Evolutionary conservation across 2,797 vertebrate species (phyloP).

Genomic region (Rhynchotus rufescens): DNA sequence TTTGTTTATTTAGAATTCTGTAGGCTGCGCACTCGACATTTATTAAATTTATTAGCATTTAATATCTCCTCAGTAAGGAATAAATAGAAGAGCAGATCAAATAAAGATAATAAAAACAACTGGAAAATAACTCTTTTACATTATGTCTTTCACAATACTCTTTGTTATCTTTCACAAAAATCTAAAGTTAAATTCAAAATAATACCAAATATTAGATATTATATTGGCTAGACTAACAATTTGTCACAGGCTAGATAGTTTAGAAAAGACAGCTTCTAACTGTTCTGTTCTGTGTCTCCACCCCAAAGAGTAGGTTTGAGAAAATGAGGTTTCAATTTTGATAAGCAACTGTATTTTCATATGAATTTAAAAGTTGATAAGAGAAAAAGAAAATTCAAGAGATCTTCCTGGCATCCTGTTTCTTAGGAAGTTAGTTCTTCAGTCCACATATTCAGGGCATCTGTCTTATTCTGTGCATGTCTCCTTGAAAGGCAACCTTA

Average conservation of each 20-base stretch:
- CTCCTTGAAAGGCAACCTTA: background rate
- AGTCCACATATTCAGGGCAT: background rate
- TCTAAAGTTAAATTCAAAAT: background rate
- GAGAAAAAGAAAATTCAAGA: background rate
- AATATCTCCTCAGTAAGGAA: background rate
- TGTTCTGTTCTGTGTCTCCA: background rate
- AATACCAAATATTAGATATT: background rate
- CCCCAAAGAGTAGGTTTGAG: fast-evolving
- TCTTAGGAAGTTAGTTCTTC: background rate
- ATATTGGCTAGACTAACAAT: background rate
- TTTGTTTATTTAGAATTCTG: background rate
- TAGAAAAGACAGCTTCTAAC: background rate
- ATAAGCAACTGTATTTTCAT: background rate
- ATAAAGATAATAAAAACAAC: background rate
- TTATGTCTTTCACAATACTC: background rate
- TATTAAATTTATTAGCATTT: background rate
- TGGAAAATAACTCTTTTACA: background rate
- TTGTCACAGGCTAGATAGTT: background rate
- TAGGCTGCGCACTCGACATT: background rate
- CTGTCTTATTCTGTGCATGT: background rate
- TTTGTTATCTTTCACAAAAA: background rate
- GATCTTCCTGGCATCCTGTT: background rate
- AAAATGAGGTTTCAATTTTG: background rate
- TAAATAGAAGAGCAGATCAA: background rate
- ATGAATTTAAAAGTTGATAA: background rate